These are phyloP conservation scores for Zaprionus gabonicus DNA, from an alignment of 1,140 invertebrate species.

Conservation along the genomic window DNA sequence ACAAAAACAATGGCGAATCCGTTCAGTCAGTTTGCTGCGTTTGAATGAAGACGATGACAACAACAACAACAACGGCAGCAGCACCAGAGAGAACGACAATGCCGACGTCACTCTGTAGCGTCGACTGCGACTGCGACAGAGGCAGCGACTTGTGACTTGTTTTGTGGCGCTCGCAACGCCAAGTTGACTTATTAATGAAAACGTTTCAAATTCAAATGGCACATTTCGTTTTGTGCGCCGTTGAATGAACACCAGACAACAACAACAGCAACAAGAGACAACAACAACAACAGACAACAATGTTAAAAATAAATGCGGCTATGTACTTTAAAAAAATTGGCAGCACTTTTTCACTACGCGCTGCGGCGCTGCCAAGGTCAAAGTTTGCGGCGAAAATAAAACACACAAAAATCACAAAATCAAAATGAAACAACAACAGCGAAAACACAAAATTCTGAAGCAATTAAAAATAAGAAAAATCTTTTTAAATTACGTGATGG, in stretches of 20 bases:
- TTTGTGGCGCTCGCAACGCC: constrained; percentile 37
- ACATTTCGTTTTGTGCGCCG: constrained; percentile 67
- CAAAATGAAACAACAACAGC: constrained; percentile 32
- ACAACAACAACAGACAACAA: constrained; percentile 21
- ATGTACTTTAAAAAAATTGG: constrained; percentile 35
- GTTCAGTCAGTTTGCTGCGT: constrained; percentile 3
- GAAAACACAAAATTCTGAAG: constrained; percentile 27
- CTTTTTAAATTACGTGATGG: constrained; percentile 65
- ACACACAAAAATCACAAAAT: constrained; percentile 17
- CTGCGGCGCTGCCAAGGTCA: constrained; percentile 61
- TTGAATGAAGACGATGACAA: constrained; percentile 61
- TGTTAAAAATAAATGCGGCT: constrained; percentile 32
- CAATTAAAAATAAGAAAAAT: constrained; percentile 54
- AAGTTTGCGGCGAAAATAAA: constrained; percentile 56
- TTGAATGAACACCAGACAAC: constrained; percentile 59
- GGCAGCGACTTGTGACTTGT: constrained; percentile 44
- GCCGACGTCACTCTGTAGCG: background rate
- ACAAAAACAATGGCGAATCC: constrained; percentile 12
- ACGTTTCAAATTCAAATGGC: constrained; percentile 70
- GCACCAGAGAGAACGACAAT: background rate
- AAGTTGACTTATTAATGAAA: constrained; percentile 76
- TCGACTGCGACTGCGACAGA: constrained; percentile 12
- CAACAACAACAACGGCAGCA: constrained; percentile 2
- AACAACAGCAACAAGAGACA: constrained; percentile 9
- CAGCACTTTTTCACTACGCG: constrained; percentile 48